These are phyloP conservation scores for Amazona guildingii DNA, from an alignment of 2,113 vertebrate genomes.

Conservation along the genomic window DNA sequence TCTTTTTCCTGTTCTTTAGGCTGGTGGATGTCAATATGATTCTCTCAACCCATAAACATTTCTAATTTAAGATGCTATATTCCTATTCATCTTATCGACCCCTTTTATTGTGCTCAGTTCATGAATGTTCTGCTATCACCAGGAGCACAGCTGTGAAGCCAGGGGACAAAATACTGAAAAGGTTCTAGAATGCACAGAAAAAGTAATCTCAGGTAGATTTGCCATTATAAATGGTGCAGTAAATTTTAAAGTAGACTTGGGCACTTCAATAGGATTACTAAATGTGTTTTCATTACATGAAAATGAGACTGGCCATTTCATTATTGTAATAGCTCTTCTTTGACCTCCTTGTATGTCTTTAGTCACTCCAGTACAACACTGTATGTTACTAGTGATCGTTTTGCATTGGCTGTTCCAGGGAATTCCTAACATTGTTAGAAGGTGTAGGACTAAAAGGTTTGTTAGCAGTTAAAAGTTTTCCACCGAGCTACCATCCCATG, in stretches of 20 bases:
- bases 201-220: not conserved
- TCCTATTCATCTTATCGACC: not conserved
- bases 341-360: not conserved
- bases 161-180: not conserved
- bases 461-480: not conserved
- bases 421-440: not conserved
- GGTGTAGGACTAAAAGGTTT: not conserved
- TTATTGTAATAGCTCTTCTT: not conserved
- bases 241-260: not conserved
- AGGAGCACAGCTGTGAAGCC: not conserved
- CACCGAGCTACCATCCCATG: not conserved
- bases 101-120: not conserved
- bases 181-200: not conserved
- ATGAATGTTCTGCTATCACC: not conserved
- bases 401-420: not conserved
- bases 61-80: not conserved
- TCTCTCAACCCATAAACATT: not conserved
- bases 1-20: not conserved
- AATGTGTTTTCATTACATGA: not conserved
- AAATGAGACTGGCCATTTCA: not conserved
- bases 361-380: not conserved
- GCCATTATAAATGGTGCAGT: not conserved
- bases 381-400: not conserved
- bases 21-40: not conserved
- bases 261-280: not conserved